Conservation (phyloP, 2,797 vertebrate species). For the Scarus forsteni region DNA sequence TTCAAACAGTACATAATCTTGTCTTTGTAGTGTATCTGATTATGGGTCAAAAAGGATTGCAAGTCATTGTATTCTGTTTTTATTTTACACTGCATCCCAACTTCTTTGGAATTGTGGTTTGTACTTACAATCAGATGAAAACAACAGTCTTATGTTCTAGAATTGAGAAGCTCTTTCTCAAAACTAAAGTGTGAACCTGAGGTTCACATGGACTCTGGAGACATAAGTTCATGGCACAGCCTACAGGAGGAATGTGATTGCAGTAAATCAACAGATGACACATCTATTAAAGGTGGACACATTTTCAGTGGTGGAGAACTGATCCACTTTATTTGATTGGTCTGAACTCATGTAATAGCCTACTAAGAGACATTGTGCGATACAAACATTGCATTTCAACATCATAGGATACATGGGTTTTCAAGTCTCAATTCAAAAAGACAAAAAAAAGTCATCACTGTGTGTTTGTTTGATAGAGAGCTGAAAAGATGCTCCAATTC, state of each 20-base stretch:
- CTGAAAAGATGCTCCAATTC: slow-evolving; percentile 78
- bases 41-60: too few relatives aligned
- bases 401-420: slow-evolving; percentile 86
- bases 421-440: slow-evolving; percentile 88
- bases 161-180: too few relatives aligned
- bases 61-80: too few relatives aligned
- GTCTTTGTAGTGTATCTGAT: too few relatives aligned
- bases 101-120: too few relatives aligned
- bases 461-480: slow-evolving; percentile 78
- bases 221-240: slow-evolving; percentile 7
- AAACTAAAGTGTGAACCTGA: too few relatives aligned
- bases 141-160: too few relatives aligned
- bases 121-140: too few relatives aligned
- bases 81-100: too few relatives aligned
- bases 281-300: slow-evolving; percentile 30
- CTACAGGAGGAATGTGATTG: background rate
- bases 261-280: slow-evolving; percentile 17
- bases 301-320: slow-evolving; percentile 83
- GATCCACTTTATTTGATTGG: slow-evolving; percentile 93
- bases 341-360: slow-evolving; percentile 91
- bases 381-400: slow-evolving; percentile 87
- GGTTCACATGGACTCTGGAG: background rate
- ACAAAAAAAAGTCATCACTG: slow-evolving; percentile 80
- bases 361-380: slow-evolving; percentile 89
- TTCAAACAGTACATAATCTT: too few relatives aligned